Evolutionary conservation across 2,888 invertebrate genomes (phyloP), one percentile per base, ranked within the genome.

Genomic region (Odontocerum albicorne): DNA sequence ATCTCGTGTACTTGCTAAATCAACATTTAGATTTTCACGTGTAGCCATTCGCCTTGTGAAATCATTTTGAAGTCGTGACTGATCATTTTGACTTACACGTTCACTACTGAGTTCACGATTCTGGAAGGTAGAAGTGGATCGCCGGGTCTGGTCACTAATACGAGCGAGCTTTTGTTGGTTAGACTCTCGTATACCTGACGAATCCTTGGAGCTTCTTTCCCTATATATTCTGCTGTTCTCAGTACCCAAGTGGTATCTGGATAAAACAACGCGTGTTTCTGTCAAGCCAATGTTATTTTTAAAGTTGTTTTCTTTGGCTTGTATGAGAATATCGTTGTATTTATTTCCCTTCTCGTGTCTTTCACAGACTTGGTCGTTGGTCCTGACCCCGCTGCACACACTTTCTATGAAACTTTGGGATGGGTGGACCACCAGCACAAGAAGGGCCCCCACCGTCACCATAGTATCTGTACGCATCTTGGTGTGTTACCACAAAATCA

Each of bases 201-300:
- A 19, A 16, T 62, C 62, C 35, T 62, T 58, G 22, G 62, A 62
- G 39, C 31, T 62, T 55, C 60, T 60, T 36, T 62, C 62, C 17
- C 55, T 47, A 27, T 62, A 62, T 10, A 62, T 62, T 62, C 62
- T 60, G 54, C 62, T 62, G 49, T 62, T 62, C 19, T 62, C 62
- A 4, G 62, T 62, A 3, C 62, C 62, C 3, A 57, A 47, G 32
- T 62, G 62, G 19, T 62, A 62, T 54, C 62, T 59, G 27, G 62
- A 62, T 12, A 62, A 38, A 20, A 57, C 49, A 7, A 62, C 62
- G 12, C 55, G 44, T 4, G 59, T 62, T 38, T 62, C 60, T 13
- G 43, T 50, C 20, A 58, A 32, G 6, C 62, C 62, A 31, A 62
- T 58, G 46, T 62, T 57, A 38, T 62, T 62, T 21, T 53, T 62